Conservation (phyloP, 2,888 invertebrate species). For the Ophion ellenae region DNA sequence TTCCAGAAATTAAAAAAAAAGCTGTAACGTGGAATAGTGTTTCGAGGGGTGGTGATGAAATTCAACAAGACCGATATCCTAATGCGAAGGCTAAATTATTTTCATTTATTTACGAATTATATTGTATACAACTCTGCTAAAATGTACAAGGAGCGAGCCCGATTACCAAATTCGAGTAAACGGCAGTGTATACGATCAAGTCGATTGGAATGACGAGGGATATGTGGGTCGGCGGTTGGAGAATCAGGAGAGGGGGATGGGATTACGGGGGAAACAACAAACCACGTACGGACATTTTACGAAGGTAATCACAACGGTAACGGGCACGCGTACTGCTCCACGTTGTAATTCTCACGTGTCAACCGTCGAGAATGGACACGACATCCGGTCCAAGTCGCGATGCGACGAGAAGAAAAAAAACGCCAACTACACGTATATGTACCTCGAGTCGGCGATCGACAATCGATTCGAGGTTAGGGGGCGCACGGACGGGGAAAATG, state of each 20-base stretch:
- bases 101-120: slow-evolving; percentile 57
- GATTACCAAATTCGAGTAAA: slow-evolving; percentile 64
- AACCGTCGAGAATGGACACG: not conserved
- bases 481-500: not conserved
- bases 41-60: not conserved
- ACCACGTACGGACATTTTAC: slow-evolving; percentile 24
- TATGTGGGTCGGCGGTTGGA: not conserved
- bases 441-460: not conserved
- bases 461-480: not conserved
- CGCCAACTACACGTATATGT: not conserved
- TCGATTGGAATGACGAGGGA: slow-evolving; percentile 38
- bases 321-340: slow-evolving; percentile 29
- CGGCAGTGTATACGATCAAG: slow-evolving; percentile 57
- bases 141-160: slow-evolving; percentile 67
- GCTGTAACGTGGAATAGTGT: not conserved
- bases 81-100: slow-evolving; percentile 27
- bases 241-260: not conserved
- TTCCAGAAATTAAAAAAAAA: no score
- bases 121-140: slow-evolving; percentile 53
- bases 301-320: slow-evolving; percentile 43
- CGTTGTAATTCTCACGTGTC: slow-evolving; percentile 6
- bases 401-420: not conserved
- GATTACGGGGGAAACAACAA: slow-evolving; percentile 3
- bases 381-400: not conserved
- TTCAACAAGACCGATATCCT: not conserved